phyloP scores from a whole-genome alignment of 2,888 invertebrate genomes.

The Vanessa cardui region DNA sequence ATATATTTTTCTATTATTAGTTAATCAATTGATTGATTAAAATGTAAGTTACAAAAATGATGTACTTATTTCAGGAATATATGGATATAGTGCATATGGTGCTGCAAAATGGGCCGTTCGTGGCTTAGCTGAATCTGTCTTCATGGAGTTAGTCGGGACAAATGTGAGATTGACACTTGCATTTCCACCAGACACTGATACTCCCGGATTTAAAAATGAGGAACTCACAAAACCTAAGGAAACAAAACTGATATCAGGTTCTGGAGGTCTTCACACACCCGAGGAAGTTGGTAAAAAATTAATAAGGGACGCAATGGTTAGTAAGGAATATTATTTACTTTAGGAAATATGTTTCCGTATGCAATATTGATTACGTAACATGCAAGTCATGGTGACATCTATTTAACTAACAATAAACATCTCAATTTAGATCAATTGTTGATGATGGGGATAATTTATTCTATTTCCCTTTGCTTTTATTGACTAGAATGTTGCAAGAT shows the following conservation, averaged over 20 bases:
- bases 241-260: slow-evolving; percentile 92
- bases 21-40: no score
- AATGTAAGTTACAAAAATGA: no score
- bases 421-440: slow-evolving; percentile 12
- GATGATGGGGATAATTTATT: not conserved
- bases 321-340: slow-evolving; percentile 27
- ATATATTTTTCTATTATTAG: no score
- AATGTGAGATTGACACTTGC: slow-evolving; percentile 92
- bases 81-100: slow-evolving; percentile 96
- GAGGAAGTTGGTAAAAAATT: slow-evolving; percentile 90
- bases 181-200: slow-evolving; percentile 98
- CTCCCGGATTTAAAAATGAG: slow-evolving; percentile 96
- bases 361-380: not conserved
- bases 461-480: no score
- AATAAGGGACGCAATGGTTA: slow-evolving; percentile 91
- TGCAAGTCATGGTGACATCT: slow-evolving; percentile 19
- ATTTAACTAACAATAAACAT: slow-evolving; percentile 21
- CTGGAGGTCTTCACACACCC: slow-evolving; percentile 89
- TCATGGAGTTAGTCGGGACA: slow-evolving; percentile 95
- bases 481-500: no score
- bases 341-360: not conserved
- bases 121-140: slow-evolving; percentile 96
- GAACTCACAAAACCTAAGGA: slow-evolving; percentile 93
- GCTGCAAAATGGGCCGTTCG: slow-evolving; percentile 97
- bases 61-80: slow-evolving; percentile 85